Percentiles rank a stretch among this genome's conserved stretches.
These are phyloP conservation scores for Formicarius rufipectus DNA, from an alignment of 2,113 vertebrate genomes.

Conservation along the genomic window DNA sequence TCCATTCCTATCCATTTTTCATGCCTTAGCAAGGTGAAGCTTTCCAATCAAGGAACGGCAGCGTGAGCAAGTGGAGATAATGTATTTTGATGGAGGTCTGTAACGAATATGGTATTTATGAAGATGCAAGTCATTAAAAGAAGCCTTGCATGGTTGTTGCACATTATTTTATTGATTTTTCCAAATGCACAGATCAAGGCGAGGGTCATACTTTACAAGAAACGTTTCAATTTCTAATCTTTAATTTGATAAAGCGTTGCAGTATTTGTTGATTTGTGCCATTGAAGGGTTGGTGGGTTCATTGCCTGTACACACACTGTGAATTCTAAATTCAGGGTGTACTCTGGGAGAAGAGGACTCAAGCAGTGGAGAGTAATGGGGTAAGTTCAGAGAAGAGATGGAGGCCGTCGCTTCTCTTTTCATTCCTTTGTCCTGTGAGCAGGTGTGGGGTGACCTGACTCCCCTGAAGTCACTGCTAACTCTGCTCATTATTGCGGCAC, in stretches of 20 bases:
- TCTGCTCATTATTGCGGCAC: rapidly evolving
- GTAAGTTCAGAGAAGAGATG: neutral
- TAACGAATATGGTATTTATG: conserved; percentile 71
- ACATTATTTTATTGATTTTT: conserved; percentile 66
- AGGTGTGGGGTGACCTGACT: neutral
- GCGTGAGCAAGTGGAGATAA: conserved; percentile 48
- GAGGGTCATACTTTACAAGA: conserved; percentile 30
- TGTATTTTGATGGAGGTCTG: conserved; percentile 58
- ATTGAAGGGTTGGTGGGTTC: neutral
- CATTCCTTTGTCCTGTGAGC: rapidly evolving
- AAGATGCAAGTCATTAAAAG: conserved; percentile 66
- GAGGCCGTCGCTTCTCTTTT: neutral
- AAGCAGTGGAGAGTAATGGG: neutral
- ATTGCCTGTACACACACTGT: neutral
- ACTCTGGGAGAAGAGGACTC: neutral
- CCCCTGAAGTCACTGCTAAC: neutral
- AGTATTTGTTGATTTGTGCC: neutral
- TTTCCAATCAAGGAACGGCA: conserved; percentile 63
- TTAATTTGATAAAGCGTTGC: conserved; percentile 29
- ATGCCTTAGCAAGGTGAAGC: conserved; percentile 61
- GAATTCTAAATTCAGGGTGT: neutral
- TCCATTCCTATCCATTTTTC: conserved; percentile 48
- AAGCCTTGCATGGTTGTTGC: conserved; percentile 38
- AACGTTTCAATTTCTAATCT: conserved; percentile 41
- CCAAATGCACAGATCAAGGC: conserved; percentile 15